phyloP scores from a whole-genome alignment of 2,797 vertebrate genomes.

The Argentina silus region DNA sequence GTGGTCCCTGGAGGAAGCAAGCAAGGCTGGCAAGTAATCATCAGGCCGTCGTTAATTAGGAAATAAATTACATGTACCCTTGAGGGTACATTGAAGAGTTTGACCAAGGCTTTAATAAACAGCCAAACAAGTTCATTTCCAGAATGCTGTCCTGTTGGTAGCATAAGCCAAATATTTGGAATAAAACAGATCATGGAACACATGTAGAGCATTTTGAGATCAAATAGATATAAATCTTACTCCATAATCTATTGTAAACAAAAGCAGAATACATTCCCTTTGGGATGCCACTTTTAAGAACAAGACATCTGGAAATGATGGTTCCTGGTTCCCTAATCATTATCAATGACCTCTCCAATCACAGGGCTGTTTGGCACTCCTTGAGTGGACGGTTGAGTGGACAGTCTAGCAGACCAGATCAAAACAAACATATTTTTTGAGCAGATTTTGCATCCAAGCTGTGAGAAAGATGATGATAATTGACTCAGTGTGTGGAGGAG shows the following conservation, averaged over 20 bases:
- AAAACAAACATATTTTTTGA: constrained; percentile 44
- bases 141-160: constrained; percentile 14
- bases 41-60: constrained; percentile 55
- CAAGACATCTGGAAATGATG: constrained; percentile 29
- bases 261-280: not conserved
- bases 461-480: constrained; percentile 50
- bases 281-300: not conserved
- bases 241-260: not conserved
- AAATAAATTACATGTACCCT: constrained; percentile 52
- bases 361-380: constrained; percentile 23
- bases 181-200: not conserved
- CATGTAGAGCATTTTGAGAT: not conserved
- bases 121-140: constrained; percentile 40
- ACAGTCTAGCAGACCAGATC: constrained; percentile 43
- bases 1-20: constrained; percentile 35
- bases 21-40: constrained; percentile 48
- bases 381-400: not conserved
- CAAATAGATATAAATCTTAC: not conserved
- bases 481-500: constrained; percentile 61
- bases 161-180: not conserved
- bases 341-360: constrained; percentile 52
- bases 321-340: constrained; percentile 24
- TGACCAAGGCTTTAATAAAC: constrained; percentile 45
- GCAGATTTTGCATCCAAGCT: constrained; percentile 43
- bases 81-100: constrained; percentile 39